phyloP scores from a whole-genome alignment of 1,140 invertebrate species.

The Listronotus oregonensis region DNA sequence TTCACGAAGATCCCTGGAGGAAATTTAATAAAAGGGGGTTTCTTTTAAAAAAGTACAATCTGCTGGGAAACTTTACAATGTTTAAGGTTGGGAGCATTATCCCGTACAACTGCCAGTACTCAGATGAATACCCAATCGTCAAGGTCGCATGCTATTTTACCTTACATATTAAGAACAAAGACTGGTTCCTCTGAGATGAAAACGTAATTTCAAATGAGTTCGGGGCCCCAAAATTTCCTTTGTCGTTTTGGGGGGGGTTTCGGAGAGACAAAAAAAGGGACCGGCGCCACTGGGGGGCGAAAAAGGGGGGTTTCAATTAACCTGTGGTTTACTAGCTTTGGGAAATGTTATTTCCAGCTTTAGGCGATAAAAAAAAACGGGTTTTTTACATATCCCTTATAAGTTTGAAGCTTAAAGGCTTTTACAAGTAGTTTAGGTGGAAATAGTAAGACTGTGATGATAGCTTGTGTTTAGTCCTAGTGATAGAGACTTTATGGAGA shows the following conservation, averaged over 20 bases:
- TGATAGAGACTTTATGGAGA: constrained; percentile 99
- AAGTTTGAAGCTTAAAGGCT: constrained; percentile 93
- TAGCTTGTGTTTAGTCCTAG: constrained; percentile 97
- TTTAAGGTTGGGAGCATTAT: constrained; percentile 85
- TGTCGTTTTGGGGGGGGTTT: constrained; percentile 95
- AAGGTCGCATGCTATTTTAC: constrained; percentile 97
- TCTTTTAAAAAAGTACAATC: constrained; percentile 78
- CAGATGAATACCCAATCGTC: constrained; percentile 97
- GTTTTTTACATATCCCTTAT: constrained; percentile 92
- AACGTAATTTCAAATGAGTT: constrained; percentile 63
- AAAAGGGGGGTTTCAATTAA: constrained; percentile 94
- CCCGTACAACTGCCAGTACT: constrained; percentile 92
- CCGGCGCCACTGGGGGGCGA: constrained; percentile 87
- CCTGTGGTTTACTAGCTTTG: constrained; percentile 87
- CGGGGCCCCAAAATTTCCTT: constrained; percentile 92
- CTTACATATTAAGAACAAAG: constrained; percentile 82
- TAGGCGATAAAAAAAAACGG: constrained; percentile 88
- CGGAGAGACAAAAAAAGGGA: constrained; percentile 93
- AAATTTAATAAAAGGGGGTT: constrained; percentile 87
- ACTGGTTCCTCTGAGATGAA: constrained; percentile 59
- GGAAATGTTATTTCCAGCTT: constrained; percentile 97
- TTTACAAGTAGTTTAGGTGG: constrained; percentile 96
- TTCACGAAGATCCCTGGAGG: constrained; percentile 93
- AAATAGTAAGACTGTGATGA: constrained; percentile 96
- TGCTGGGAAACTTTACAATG: constrained; percentile 84